Conservation (phyloP, 2,888 invertebrate genomes). For the Acleris emargana region DNA sequence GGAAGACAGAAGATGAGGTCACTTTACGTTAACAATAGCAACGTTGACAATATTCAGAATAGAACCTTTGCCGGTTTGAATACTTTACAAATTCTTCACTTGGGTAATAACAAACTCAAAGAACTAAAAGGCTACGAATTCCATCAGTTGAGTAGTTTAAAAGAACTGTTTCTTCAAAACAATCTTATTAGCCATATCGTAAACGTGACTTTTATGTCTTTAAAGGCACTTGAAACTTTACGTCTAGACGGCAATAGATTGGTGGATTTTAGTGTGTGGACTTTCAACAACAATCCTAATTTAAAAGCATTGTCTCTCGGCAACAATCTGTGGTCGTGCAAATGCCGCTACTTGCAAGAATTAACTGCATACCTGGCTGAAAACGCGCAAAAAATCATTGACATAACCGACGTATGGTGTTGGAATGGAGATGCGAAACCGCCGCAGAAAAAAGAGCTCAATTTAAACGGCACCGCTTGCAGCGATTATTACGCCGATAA, state of each 20-base stretch:
- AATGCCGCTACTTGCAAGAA: conserved; percentile 94
- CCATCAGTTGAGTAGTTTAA: conserved; percentile 89
- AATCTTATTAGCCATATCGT: conserved; percentile 91
- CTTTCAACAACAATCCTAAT: conserved; percentile 86
- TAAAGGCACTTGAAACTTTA: conserved; percentile 91
- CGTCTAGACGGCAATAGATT: conserved; percentile 93
- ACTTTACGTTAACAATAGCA: conserved; percentile 93
- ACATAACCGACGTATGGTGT: conserved; percentile 91
- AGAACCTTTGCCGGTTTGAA: conserved; percentile 94
- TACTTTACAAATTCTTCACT: conserved; percentile 90
- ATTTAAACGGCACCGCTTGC: conserved; percentile 93
- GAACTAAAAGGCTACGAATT: conserved; percentile 93
- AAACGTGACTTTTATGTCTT: conserved; percentile 90
- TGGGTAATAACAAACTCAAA: conserved; percentile 92
- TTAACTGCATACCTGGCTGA: conserved; percentile 92
- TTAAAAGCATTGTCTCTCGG: conserved; percentile 91
- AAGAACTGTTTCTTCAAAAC: conserved; percentile 93
- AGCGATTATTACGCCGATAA: conserved; percentile 94
- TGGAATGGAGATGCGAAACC: conserved; percentile 89
- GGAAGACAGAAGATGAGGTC: conserved; percentile 95
- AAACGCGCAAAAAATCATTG: conserved; percentile 91
- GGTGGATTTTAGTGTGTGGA: conserved; percentile 91
- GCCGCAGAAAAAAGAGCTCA: conserved; percentile 90
- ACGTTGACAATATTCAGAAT: conserved; percentile 93
- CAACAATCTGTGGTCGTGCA: conserved; percentile 95